These are phyloP conservation scores for Notothenia coriiceps DNA, from an alignment of 2,113 vertebrate genomes.

Conservation along the genomic window DNA sequence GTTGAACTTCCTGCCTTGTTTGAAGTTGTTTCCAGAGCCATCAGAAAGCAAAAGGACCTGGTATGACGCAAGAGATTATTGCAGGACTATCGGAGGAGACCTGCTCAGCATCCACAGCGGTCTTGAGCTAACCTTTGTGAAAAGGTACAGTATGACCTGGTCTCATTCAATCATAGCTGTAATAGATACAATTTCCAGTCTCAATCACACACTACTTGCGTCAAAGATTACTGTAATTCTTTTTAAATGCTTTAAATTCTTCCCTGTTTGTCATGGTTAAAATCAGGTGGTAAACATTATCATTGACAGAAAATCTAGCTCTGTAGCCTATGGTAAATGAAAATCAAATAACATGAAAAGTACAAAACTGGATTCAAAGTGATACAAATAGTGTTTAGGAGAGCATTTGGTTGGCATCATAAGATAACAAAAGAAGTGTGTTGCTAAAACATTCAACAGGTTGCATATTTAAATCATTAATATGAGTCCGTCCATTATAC, in stretches of 20 bases:
- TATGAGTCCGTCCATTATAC: not conserved
- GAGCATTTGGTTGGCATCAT: not conserved
- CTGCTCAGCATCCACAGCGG: constrained; percentile 84
- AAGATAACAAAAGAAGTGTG: not conserved
- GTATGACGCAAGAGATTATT: constrained; percentile 88
- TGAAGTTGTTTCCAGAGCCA: constrained; percentile 42
- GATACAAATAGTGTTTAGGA: not conserved
- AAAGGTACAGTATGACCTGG: constrained; percentile 2
- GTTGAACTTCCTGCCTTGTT: not conserved
- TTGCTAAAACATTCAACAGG: not conserved
- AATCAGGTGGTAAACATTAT: not conserved
- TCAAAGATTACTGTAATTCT: not conserved
- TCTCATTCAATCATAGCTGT: too few relatives aligned
- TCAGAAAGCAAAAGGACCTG: constrained; percentile 80
- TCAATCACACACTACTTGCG: not conserved
- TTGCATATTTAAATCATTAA: not conserved
- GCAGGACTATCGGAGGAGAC: constrained; percentile 87
- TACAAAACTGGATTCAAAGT: not conserved
- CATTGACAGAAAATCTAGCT: too few relatives aligned
- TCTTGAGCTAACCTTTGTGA: constrained; percentile 52
- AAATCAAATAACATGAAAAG: not conserved
- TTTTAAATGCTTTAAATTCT: not conserved
- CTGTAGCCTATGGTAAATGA: too few relatives aligned
- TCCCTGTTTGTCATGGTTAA: not conserved
- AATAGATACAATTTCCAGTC: too few relatives aligned